A percentile compares a stretch with the other conserved stretches of the same genome.
These are phyloP conservation scores for Campaea margaritaria DNA, from an alignment of 2,888 invertebrate genomes.

Conservation along the genomic window DNA sequence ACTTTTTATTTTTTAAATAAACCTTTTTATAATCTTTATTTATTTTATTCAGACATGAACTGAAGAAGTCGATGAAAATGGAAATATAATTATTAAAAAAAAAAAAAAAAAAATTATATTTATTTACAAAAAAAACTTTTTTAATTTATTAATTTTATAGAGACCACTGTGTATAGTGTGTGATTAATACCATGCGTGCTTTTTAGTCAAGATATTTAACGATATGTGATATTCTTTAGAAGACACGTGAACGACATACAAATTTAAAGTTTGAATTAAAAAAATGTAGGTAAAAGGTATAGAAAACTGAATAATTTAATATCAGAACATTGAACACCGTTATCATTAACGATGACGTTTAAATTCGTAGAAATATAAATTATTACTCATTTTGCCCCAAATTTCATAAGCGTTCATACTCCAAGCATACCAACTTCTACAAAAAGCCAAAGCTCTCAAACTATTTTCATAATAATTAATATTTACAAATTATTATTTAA, in stretches of 20 bases:
- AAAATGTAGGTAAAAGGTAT: not conserved
- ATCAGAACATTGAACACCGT: not conserved
- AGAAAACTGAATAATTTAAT: not conserved
- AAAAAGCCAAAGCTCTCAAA: conserved; percentile 42
- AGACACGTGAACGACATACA: not conserved
- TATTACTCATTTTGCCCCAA: conserved; percentile 26
- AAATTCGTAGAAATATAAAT: conserved; percentile 24
- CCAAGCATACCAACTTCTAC: conserved; percentile 40
- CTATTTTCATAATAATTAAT: conserved; percentile 47
- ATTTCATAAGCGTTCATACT: conserved; percentile 34
- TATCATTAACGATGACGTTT: not conserved
- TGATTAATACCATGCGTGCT: conserved; percentile 14
- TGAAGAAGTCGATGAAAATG: no score
- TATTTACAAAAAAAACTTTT: no score
- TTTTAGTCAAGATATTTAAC: not conserved
- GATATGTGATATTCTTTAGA: conserved; percentile 8
- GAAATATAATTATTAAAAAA: not conserved
- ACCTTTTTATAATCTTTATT: not conserved
- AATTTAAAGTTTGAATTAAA: not conserved
- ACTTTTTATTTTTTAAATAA: no score
- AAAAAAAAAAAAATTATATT: no score
- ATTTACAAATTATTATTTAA: conserved; percentile 28
- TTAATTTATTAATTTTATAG: not conserved
- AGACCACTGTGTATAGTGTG: conserved; percentile 2
- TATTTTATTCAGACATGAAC: no score